Base-by-base conservation (phyloP, 2,888 invertebrate species). In the Aproaerema taeniolella region DNA sequence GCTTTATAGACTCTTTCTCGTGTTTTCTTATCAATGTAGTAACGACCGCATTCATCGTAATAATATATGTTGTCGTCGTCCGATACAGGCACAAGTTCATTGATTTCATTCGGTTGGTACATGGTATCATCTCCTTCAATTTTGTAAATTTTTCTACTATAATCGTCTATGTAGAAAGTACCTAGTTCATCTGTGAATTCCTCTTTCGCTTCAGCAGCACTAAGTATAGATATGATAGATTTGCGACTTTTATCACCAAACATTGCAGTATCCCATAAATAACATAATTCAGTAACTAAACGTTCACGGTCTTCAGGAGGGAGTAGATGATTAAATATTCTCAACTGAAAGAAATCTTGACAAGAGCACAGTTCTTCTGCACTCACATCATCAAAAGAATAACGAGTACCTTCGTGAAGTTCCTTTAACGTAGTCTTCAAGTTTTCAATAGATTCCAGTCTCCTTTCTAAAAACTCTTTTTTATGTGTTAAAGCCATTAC, bases 21-120 rank as follows among this genome's bases (percentile, higher is more conserved):
- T 14, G 70, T 71, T 42, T 61, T 67, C 4, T 47, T 25, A 35
- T 85, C 74, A 15, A 77, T 47, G 48, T 58, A 86, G 52, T 86
- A 83, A 33, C 85, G 69, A 4, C 86, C 86, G 52, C 85, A 86
- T 48, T 80, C 78, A 43, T 86, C 86, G 52, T 73, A 86, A 54
- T 60, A 85, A 57, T 74, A 86, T 42, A 83, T 42, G 40, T 78
- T 71, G 4, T 68, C 41, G 46, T 83, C 82, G 52, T 86, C 86
- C 42, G 65, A 46, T 14, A 86, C 31, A 16, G 76, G 72, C 2
- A 85, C 79, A 38, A 86, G 63, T 51, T 70, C 59, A 38, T 76
- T 70, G 14, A 45, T 46, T 50, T 86, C 85, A 60, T 86, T 81
- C 30, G 62, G 62, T 47, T 85, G 86, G 47, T 78, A 80, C 2